Conservation (phyloP, 2,888 invertebrate genomes). For the Epirrita christyi region DNA sequence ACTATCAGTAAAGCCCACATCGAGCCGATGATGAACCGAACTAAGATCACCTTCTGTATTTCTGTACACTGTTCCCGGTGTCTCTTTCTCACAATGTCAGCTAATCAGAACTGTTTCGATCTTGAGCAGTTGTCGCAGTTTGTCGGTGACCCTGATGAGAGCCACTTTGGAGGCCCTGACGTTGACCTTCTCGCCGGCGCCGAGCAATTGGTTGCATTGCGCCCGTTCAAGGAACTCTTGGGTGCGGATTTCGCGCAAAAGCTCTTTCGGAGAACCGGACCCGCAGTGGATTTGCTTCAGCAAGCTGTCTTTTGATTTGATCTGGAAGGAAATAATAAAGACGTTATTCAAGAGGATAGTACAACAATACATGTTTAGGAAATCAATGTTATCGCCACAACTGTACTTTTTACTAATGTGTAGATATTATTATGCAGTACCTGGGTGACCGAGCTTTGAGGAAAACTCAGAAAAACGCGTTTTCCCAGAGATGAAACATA, state of each 20-base stretch:
- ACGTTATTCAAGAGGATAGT: background rate
- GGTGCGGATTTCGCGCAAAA: constrained; percentile 89
- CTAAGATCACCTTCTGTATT: constrained; percentile 20
- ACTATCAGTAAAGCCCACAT: no score
- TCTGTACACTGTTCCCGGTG: constrained; percentile 12
- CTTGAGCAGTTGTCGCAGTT: constrained; percentile 91
- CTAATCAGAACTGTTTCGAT: constrained; percentile 91
- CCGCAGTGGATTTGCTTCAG: constrained; percentile 89
- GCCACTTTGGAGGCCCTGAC: constrained; percentile 92
- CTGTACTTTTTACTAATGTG: no score
- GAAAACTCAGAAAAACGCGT: no score
- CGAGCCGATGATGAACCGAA: constrained; percentile 15
- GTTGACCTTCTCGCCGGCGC: constrained; percentile 92
- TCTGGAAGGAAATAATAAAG: constrained; percentile 76
- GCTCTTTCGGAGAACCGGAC: constrained; percentile 81
- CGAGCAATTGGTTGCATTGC: constrained; percentile 90
- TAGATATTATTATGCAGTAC: no score
- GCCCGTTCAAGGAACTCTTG: constrained; percentile 92
- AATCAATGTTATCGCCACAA: no score
- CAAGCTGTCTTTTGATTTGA: constrained; percentile 92
- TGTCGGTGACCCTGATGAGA: constrained; percentile 93
- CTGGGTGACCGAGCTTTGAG: no score
- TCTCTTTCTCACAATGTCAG: constrained; percentile 71
- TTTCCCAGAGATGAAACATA: no score
- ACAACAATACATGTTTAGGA: no score